These are phyloP conservation scores for Drosophila burlai DNA, from an alignment of 1,140 invertebrate species.

Conservation along the genomic window DNA sequence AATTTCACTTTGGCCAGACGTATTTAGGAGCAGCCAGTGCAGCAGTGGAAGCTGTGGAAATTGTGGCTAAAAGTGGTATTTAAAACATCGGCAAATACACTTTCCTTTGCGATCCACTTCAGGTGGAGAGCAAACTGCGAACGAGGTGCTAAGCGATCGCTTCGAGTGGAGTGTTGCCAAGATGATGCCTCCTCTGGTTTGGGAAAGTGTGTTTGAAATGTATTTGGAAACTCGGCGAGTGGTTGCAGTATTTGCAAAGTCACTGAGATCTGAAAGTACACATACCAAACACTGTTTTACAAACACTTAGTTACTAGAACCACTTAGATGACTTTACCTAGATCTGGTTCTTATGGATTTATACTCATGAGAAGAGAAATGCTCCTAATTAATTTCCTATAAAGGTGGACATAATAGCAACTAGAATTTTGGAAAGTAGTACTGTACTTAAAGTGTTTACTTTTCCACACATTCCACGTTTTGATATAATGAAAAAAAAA, in stretches of 20 bases:
- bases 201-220: conserved; percentile 16
- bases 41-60: conserved; percentile 1
- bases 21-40: conserved; percentile 43
- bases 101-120: conserved; percentile 41
- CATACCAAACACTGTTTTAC: neutral
- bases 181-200: conserved; percentile 1
- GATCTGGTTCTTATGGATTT: no score
- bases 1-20: conserved; percentile 71
- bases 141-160: conserved; percentile 47
- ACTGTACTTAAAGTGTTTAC: neutral
- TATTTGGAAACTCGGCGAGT: conserved; percentile 1
- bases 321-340: neutral
- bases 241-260: neutral
- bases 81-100: conserved; percentile 57
- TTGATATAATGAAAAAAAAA: conserved; percentile 1
- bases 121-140: conserved; percentile 22
- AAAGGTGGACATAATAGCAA: neutral
- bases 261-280: conserved; percentile 4
- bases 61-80: conserved; percentile 14
- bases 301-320: neutral
- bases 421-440: neutral
- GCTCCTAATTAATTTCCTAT: neutral
- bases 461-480: neutral
- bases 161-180: conserved; percentile 3
- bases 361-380: neutral